These are phyloP conservation scores for Ursus arctos DNA, from an alignment of 2,113 vertebrate species.

Conservation along the genomic window DNA sequence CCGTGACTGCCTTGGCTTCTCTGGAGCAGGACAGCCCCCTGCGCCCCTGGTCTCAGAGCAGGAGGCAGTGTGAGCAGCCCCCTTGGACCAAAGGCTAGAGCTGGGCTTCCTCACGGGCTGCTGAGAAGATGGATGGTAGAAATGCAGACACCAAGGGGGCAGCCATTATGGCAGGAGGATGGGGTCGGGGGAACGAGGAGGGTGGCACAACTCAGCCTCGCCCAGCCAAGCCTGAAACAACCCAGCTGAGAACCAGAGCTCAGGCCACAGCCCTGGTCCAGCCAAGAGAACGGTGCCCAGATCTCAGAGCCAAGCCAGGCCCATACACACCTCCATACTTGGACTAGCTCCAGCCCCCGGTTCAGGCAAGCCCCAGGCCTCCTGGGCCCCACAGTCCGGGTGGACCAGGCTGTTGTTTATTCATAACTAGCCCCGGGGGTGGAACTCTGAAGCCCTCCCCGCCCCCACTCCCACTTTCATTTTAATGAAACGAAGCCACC, in stretches of 20 bases:
- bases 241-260: neutral
- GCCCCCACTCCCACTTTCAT: slow-evolving; percentile 4
- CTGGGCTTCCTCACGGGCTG: neutral
- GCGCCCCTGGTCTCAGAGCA: too few relatives aligned
- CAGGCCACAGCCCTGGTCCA: neutral
- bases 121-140: neutral
- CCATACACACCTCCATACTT: neutral
- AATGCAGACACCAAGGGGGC: neutral
- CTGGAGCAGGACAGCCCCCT: neutral
- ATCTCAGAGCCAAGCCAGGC: neutral
- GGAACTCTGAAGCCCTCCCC: neutral
- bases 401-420: slow-evolving; percentile 15
- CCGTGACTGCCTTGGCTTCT: neutral
- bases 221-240: neutral
- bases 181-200: rapidly evolving
- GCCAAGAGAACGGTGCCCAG: neutral
- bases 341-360: neutral
- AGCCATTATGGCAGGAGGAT: neutral
- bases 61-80: neutral
- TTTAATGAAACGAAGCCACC: slow-evolving; percentile 66
- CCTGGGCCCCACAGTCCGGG: neutral
- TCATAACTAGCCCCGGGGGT: neutral
- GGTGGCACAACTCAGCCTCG: neutral
- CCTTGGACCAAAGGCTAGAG: neutral
- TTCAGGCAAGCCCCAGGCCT: neutral